Evolutionary conservation across 2,113 vertebrate genomes (phyloP), one percentile per base, ranked within the genome.

Genomic region (Bos javanicus): DNA sequence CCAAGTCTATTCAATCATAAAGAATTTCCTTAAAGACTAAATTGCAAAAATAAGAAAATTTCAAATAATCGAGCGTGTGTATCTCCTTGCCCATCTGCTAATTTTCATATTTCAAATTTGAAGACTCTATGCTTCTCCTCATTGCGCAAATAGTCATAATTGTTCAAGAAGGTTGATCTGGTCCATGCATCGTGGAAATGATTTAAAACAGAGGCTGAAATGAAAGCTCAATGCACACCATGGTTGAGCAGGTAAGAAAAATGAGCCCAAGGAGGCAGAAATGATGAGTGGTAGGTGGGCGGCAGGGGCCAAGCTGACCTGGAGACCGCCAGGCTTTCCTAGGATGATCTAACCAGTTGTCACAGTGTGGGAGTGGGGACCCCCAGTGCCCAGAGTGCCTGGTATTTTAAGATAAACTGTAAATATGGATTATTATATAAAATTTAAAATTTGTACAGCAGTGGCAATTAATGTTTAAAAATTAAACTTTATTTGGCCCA

Each of bases 221-320:
- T 30, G 26, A 59, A 59, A 71, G 25, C 7, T 9, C 16, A 5
- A 0, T 30, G 14, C 36, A 36, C 23, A 0, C 43, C 17, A 3
- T 15, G 30, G 23, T 62, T 5, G 2, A 15, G n/a, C 81, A 74
- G 50, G 21, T 64, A 25, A 26, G 85, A 82, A 26, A 54, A 30
- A 33, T 1, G 46, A 25, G n/a, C 23, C 12, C 36, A 12, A 19
- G 57, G 57, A 1, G n/a, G 28, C 13, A 23, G 6, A 4, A 28
- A 11, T 39, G 60, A 3, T 5, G 1, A 15, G 6, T 1, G 1
- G 25, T 19, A 1, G 17, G 43, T 57, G 28, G 2, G 16, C 36
- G 23, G 30, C 16, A 26, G 28, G 50, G 46, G n/a, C 39, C 2
- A 0, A 1, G n/a, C 30, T 0, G 6, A 3, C 60, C n/a, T 23